These are phyloP conservation scores for Limnephilus marmoratus DNA, from an alignment of 2,888 invertebrate genomes.

Conservation along the genomic window DNA sequence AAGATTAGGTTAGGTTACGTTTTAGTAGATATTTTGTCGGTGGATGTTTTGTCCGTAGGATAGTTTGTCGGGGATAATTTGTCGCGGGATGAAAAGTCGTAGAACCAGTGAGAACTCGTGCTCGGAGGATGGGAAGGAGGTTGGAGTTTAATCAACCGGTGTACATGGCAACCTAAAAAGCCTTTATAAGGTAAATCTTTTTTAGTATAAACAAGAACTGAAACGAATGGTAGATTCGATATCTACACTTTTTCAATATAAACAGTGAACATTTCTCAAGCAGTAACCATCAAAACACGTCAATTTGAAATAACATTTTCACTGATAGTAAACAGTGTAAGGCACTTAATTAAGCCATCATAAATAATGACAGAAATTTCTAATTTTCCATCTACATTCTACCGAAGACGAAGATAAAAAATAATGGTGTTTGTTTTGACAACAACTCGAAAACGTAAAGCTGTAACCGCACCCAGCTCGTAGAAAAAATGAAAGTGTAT, in stretches of 20 bases:
- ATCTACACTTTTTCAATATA: neutral
- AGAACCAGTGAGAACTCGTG: too few species aligned
- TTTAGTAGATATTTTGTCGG: too few species aligned
- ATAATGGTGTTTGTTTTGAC: neutral
- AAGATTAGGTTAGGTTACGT: too few species aligned
- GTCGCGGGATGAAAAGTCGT: too few species aligned
- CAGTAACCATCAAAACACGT: neutral
- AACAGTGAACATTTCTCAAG: neutral
- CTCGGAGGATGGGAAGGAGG: too few species aligned
- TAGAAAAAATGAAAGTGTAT: constrained; percentile 36
- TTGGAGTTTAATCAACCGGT: too few species aligned
- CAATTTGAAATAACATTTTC: neutral
- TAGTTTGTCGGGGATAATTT: too few species aligned
- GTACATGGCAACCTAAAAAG: too few species aligned
- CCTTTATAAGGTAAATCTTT: too few species aligned
- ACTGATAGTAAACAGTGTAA: neutral
- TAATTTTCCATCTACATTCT: neutral
- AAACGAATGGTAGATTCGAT: neutral
- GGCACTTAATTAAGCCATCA: neutral
- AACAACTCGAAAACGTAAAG: neutral
- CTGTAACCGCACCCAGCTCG: neutral
- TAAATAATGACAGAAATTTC: neutral
- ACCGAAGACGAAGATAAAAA: neutral
- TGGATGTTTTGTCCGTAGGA: too few species aligned
- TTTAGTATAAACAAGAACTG: too few species aligned